Evolutionary conservation across 1,140 invertebrate species (phyloP), one percentile per base, ranked within the genome.

Genomic region (Caenorhabditis briggsae): DNA sequence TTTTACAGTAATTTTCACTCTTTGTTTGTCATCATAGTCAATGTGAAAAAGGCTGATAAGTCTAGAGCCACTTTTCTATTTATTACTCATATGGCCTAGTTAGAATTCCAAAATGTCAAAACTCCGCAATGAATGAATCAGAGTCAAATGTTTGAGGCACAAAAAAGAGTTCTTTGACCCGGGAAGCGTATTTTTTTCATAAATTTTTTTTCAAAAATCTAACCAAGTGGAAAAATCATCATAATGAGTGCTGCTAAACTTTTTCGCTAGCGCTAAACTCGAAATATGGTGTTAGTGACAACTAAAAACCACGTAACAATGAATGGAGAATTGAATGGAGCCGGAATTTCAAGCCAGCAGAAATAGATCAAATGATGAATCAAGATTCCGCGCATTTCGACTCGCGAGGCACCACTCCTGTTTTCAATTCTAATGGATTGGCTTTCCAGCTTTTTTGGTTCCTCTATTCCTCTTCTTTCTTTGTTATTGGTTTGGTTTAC

Each of bases 381-480:
- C 64, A 70, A 33, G 33, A 33, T 33, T 46, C 33, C 33, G 16
- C 2, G 33, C 12, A 33, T 16, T 64, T 70, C 64, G 3, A 18
- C 64, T 0, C n/a, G n/a, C n/a, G n/a, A n/a, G n/a, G n/a, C n/a
- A n/a, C n/a, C n/a, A n/a, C 5, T 11, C 64, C 64, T 70, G 64
- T 70, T 70, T 70, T 70, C 41, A 18, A 70, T 70, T 70, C 64
- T 70, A 70, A 70, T 70, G 64, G 64, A 70, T 70, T 70, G 64
- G 33, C 18, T 53, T 53, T 5, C 50, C 41, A 25, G 56, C 56
- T 59, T 14, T 64, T 64, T 64, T 64, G 9, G 18, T 18, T 46
- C 12, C 23, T 70, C 25, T 61, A 9, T 61, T 61, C 33, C 33
- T 33, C 33, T 20, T 70, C 64, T 8, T 12, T 70, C 64, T 46